Evolutionary conservation across 2,113 vertebrate genomes (phyloP), one percentile per base, ranked within the genome.

Genomic region (Asarcornis scutulata): DNA sequence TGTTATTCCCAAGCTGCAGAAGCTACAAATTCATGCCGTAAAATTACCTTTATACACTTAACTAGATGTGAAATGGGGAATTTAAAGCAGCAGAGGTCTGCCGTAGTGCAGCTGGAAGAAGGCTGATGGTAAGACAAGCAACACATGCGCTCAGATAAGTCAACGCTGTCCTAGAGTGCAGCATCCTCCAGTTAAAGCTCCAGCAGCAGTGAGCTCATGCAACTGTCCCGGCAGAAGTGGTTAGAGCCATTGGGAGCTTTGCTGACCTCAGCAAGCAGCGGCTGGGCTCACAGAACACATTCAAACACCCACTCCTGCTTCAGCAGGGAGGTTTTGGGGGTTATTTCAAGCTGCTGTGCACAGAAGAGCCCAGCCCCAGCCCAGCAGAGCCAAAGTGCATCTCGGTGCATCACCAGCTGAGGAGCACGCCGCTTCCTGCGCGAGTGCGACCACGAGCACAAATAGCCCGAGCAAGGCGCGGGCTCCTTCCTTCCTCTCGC

Each of bases 401-500:
- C 4, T 2, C 8, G 25, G 58, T 22, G 13, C 83, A 27, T 44
- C 22, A 2, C 60, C 55, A 17, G 34, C 25, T 1, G 7, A 52
- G 46, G 62, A 75, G 88, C 71, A 75, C 4, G 4, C 40, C 1
- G 11, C 62, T 79, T 83, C 87, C 84, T 86, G 88, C 16, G 1
- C 1, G 1, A 71, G 40, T 1, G 5, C 17, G 52, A 88, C 84
- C 88, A 8, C 84, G 74, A 56, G 44, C 8, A 62, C 95, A 75
- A 91, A 88, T 17, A 91, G 58, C 50, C 89, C 48, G 44, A 38
- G 59, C 25, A 17, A 48, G 31, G 46, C 11, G 0, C 40, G 6
- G 56, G 73, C 67, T 91, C 72, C 58, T 92, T 88, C 89, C 87
- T 95, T 92, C 94, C 83, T 89, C 89, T 86, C 31, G 2, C 69